Evolutionary conservation across 2,888 invertebrate genomes (phyloP).

Genomic region (Linyphia triangularis): DNA sequence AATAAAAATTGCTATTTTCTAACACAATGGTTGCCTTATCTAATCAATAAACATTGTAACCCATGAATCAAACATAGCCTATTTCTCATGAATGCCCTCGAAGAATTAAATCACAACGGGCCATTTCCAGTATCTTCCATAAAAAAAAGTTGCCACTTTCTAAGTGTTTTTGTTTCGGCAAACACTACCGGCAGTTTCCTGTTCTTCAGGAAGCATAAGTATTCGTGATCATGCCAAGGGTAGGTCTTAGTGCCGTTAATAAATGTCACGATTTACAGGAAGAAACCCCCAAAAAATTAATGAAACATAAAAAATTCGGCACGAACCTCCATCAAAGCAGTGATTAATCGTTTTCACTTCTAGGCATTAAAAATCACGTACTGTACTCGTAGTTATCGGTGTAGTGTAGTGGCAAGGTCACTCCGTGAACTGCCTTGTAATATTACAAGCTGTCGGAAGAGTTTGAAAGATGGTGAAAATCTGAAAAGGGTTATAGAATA

Average conservation of each 20-base stretch:
- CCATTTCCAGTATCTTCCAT: background rate
- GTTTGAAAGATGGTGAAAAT: background rate
- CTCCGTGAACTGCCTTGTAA: background rate
- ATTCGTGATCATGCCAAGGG: constrained; percentile 35
- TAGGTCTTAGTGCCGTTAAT: constrained; percentile 32
- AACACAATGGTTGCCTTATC: too few species aligned
- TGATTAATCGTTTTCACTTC: constrained; percentile 46
- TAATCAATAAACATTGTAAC: too few species aligned
- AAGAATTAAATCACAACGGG: background rate
- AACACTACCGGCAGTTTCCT: background rate
- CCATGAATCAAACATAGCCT: too few species aligned
- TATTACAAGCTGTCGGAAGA: background rate
- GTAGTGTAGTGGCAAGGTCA: constrained; percentile 12
- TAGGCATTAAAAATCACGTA: constrained; percentile 3
- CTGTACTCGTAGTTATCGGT: background rate
- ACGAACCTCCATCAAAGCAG: constrained; percentile 28
- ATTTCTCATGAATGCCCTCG: background rate
- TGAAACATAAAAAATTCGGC: constrained; percentile 39
- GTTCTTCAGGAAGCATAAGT: background rate
- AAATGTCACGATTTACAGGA: constrained; percentile 32
- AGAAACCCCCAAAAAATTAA: constrained; percentile 42
- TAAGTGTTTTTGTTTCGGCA: background rate
- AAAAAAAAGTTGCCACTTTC: background rate
- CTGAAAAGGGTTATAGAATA: too few species aligned
- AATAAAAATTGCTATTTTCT: too few species aligned